These are phyloP conservation scores for Stylophora pistillata DNA, from an alignment of 64 coral and sea anemone genomes.

Conservation along the genomic window DNA sequence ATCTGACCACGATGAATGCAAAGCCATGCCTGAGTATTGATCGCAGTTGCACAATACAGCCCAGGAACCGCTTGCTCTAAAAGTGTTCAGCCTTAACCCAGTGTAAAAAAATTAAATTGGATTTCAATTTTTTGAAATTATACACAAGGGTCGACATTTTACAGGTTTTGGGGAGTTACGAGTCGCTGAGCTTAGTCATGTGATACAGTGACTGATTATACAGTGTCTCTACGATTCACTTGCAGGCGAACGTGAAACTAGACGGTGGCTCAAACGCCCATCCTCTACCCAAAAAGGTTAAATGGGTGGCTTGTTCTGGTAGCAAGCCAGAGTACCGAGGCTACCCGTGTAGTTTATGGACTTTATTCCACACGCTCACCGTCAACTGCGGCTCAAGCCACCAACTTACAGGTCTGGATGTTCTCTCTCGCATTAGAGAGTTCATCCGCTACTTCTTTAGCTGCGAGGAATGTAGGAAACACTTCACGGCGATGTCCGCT, in stretches of 20 bases:
- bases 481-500: slow-evolving; percentile 78
- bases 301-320: slow-evolving; percentile 77
- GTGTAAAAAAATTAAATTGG: too few species aligned
- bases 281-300: slow-evolving; percentile 46
- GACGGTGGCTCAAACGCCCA: not conserved
- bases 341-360: slow-evolving; percentile 91
- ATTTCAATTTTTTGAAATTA: too few species aligned
- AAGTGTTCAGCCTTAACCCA: too few species aligned
- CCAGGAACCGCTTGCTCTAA: too few species aligned
- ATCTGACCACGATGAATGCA: too few species aligned
- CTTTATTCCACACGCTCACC: slow-evolving; percentile 89
- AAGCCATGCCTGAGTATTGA: too few species aligned
- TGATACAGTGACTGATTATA: too few species aligned
- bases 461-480: slow-evolving; percentile 74
- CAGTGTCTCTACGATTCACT: not conserved
- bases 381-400: slow-evolving; percentile 66
- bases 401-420: slow-evolving; percentile 25
- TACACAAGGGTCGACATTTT: too few species aligned
- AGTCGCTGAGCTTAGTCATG: too few species aligned
- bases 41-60: too few species aligned
- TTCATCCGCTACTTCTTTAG: slow-evolving; percentile 90
- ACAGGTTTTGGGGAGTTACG: too few species aligned
- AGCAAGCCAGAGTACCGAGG: slow-evolving; percentile 83
- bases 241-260: not conserved
- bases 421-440: slow-evolving; percentile 70